Evolutionary conservation across 1,140 invertebrate genomes (phyloP), one percentile per base, ranked within the genome.

Genomic region (Anthonomus grandis): DNA sequence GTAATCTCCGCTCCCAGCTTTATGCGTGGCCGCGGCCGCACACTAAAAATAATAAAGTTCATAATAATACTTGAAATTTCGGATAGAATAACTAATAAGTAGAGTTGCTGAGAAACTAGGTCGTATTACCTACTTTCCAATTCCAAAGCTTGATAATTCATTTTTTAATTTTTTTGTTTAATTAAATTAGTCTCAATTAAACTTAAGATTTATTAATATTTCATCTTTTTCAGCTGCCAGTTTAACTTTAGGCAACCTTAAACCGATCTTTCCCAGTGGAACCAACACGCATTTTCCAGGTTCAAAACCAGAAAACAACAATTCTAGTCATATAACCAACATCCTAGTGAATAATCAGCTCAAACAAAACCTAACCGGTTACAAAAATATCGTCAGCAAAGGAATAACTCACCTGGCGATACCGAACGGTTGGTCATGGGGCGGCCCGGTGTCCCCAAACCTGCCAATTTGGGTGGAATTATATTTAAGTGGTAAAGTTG

Each of bases 391-490:
- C n/a, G 76, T 90, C 25, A 74, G 78, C 0, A 73, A 90, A 19
- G 54, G 54, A 13, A 21, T 57, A 36, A 82, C 78, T 52, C 88
- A 89, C 68, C 71, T 89, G n/a, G 86, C 86, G 27, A 91, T 91
- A 49, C 88, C 89, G 2, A 78, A 83, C 34, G 87, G 87, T 8
- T 91, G 89, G 89, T 79, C 78, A 13, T 90, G 86, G 87, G 87
- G 87, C 25, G 89, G 89, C 2, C 76, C 83, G 6, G 86, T 82
- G 1, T 87, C 85, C 19, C 79, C 81, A 41, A 83, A 84, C 71
- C 87, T 83, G 68, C 88, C 88, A 10, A 73, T 89, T 2, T 90
- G 85, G 84, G 79, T 79, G 19, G 81, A 84, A 65, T 58, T 78
- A 34, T 76, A 58, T 55, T 15, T 62, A 12, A 60, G 49, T 54